Conservation (phyloP, 92 coral and sea anemone genomes). For the Umimayanthus chanpuru region DNA sequence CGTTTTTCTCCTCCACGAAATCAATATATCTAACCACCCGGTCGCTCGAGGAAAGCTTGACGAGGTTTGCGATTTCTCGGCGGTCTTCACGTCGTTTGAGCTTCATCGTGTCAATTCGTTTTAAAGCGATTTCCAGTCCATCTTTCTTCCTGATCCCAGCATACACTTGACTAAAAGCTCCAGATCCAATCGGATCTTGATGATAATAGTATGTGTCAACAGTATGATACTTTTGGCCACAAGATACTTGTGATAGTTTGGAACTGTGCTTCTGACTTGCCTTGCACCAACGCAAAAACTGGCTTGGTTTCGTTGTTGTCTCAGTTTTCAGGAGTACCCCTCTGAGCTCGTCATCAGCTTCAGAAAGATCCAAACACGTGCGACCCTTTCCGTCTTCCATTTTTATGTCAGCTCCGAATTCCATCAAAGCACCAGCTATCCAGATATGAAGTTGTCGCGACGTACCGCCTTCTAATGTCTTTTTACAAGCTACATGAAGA, state of each 20-base stretch:
- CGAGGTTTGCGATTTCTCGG: conserved; percentile 16
- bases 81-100: conserved; percentile 17
- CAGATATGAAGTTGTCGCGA: background rate
- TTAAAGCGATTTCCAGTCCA: conserved; percentile 23
- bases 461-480: background rate
- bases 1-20: background rate
- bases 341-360: background rate
- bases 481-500: background rate
- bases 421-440: background rate
- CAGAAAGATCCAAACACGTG: background rate
- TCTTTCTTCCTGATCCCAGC: conserved; percentile 32
- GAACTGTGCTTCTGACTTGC: conserved; percentile 7
- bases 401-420: background rate
- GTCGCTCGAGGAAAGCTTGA: conserved; percentile 14
- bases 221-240: background rate
- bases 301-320: background rate
- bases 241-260: background rate
- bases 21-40: conserved; percentile 15
- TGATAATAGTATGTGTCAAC: conserved; percentile 7
- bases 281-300: background rate
- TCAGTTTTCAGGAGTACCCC: background rate
- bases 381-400: background rate
- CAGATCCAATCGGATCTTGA: background rate
- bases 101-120: conserved; percentile 21
- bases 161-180: conserved; percentile 37